Evolutionary conservation across 2,888 invertebrate genomes (phyloP).

Genomic region (Malacosoma neustria): DNA sequence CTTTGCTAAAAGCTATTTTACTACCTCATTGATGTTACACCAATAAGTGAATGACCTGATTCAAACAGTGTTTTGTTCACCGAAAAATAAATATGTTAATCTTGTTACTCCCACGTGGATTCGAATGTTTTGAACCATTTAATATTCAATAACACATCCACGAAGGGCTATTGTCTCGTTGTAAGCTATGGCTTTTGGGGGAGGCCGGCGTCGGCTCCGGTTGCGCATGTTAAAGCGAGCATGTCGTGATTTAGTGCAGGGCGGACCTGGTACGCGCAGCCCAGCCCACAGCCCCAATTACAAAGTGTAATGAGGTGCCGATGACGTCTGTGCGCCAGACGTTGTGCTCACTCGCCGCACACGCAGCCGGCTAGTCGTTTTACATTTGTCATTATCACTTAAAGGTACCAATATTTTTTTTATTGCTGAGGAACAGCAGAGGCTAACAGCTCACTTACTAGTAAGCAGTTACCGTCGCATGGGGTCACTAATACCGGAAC

Average conservation of each 20-base stretch:
- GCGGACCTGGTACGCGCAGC: slow-evolving; percentile 41
- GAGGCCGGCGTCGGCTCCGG: slow-evolving; percentile 20
- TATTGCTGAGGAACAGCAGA: too few relatives aligned
- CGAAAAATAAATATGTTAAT: slow-evolving; percentile 34
- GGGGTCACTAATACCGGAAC: too few relatives aligned
- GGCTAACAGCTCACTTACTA: too few relatives aligned
- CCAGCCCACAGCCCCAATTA: slow-evolving; percentile 66
- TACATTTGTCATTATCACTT: too few relatives aligned
- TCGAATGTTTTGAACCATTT: slow-evolving; percentile 33
- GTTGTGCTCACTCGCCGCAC: slow-evolving; percentile 7
- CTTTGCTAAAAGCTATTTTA: neutral
- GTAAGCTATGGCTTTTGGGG: slow-evolving; percentile 40
- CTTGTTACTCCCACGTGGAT: slow-evolving; percentile 28
- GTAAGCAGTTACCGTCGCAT: too few relatives aligned
- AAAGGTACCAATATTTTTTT: too few relatives aligned
- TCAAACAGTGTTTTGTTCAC: slow-evolving; percentile 11
- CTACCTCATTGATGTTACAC: slow-evolving; percentile 4
- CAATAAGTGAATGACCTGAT: slow-evolving; percentile 11
- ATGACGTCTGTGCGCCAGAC: slow-evolving; percentile 23
- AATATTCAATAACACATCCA: slow-evolving; percentile 60
- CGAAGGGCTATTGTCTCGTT: slow-evolving; percentile 44
- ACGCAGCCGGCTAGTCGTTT: neutral
- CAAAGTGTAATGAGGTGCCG: slow-evolving; percentile 64
- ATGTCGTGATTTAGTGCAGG: slow-evolving; percentile 64
- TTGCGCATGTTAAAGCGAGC: slow-evolving; percentile 42